Conservation (phyloP, 1,140 invertebrate genomes). For the Drosophila neocordata region DNA sequence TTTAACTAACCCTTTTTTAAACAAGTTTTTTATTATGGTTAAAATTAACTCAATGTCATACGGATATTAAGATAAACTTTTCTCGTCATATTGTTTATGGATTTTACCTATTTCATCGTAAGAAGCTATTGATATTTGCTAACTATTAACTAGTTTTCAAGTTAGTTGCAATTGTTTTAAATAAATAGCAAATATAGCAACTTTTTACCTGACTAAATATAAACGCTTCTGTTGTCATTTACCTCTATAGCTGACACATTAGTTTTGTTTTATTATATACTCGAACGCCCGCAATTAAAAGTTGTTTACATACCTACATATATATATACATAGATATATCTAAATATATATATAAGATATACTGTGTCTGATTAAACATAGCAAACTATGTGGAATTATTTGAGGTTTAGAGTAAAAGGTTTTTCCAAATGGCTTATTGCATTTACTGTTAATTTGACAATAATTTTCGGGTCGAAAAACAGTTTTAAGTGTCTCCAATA, state of each 20-base stretch:
- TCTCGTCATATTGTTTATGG: neutral
- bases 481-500: slow-evolving; percentile 4
- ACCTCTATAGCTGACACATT: slow-evolving; percentile 7
- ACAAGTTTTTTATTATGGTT: too few species aligned
- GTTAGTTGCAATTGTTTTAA: neutral
- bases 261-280: slow-evolving; percentile 41
- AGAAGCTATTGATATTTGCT: neutral
- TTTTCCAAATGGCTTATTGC: slow-evolving; percentile 51
- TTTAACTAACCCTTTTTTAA: too few species aligned
- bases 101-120: neutral
- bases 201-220: neutral
- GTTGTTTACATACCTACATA: neutral
- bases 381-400: neutral
- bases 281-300: slow-evolving; percentile 37
- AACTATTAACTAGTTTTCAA: neutral
- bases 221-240: slow-evolving; percentile 18
- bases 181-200: too few species aligned
- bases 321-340: neutral
- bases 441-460: slow-evolving; percentile 64
- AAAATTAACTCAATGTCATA: neutral
- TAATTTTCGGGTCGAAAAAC: slow-evolving; percentile 44
- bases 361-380: neutral
- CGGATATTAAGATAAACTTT: neutral
- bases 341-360: neutral
- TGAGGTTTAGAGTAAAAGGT: slow-evolving; percentile 4